phyloP scores from a whole-genome alignment of 2,888 invertebrate genomes.

The Eristalis tenax region DNA sequence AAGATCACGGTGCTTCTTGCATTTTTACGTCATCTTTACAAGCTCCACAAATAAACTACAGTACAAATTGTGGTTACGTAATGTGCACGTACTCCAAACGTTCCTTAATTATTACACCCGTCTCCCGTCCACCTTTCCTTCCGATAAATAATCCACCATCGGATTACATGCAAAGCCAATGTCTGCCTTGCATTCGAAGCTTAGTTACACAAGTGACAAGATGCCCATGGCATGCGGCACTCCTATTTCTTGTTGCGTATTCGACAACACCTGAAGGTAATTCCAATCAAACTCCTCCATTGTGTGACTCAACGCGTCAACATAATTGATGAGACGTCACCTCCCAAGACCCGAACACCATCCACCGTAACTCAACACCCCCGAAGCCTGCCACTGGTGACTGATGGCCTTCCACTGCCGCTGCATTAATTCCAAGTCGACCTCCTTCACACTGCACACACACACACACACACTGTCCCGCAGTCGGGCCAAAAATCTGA shows the following conservation, averaged over 20 bases:
- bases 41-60: too few species aligned
- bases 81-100: too few species aligned
- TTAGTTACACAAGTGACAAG: background rate
- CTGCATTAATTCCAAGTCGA: background rate
- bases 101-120: too few species aligned
- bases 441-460: background rate
- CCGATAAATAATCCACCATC: too few species aligned
- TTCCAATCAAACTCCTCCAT: background rate
- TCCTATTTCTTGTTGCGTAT: background rate
- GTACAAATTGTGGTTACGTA: too few species aligned
- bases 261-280: background rate
- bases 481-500: background rate
- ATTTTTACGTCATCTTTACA: too few species aligned
- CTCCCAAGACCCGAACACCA: background rate
- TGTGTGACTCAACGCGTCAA: background rate
- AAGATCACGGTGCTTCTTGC: too few species aligned
- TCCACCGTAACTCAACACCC: conserved; percentile 1
- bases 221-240: background rate
- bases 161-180: background rate
- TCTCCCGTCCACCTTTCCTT: too few species aligned
- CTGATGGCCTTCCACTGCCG: background rate
- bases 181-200: background rate
- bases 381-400: background rate
- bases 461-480: background rate
- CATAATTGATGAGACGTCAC: background rate